These are phyloP conservation scores for Cenopis cana DNA, from an alignment of 2,888 invertebrate species.

Conservation along the genomic window DNA sequence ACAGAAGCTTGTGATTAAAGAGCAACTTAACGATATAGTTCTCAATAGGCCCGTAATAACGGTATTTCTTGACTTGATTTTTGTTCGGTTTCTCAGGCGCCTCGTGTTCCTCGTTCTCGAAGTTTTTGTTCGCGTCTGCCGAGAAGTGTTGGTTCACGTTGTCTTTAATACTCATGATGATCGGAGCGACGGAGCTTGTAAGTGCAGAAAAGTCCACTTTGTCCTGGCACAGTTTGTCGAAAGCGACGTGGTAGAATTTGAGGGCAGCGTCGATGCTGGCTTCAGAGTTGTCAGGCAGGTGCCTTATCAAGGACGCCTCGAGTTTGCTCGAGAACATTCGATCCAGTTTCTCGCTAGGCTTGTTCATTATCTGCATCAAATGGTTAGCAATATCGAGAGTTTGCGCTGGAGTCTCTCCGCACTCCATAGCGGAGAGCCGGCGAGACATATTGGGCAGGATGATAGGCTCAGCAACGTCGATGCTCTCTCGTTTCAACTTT, in stretches of 20 bases:
- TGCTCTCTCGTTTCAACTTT: conserved; percentile 74
- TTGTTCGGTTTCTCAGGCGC: conserved; percentile 68
- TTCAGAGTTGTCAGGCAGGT: conserved; percentile 76
- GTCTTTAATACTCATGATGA: conserved; percentile 81
- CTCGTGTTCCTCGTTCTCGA: conserved; percentile 75
- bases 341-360: conserved; percentile 70
- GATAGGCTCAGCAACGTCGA: conserved; percentile 77
- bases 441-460: conserved; percentile 77
- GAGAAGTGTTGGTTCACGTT: conserved; percentile 80
- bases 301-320: conserved; percentile 66
- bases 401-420: conserved; percentile 66
- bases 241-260: conserved; percentile 70
- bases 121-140: conserved; percentile 74
- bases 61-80: conserved; percentile 73
- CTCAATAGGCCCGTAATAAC: conserved; percentile 79
- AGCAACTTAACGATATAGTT: conserved; percentile 69
- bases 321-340: conserved; percentile 67
- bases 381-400: conserved; percentile 58
- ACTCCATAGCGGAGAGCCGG: conserved; percentile 71
- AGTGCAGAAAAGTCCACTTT: conserved; percentile 72
- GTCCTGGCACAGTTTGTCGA: conserved; percentile 69
- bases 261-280: conserved; percentile 72
- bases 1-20: conserved; percentile 70
- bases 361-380: conserved; percentile 60
- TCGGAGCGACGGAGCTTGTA: conserved; percentile 76